phyloP scores from a whole-genome alignment of 2,113 vertebrate genomes.

The Salminus brasiliensis region DNA sequence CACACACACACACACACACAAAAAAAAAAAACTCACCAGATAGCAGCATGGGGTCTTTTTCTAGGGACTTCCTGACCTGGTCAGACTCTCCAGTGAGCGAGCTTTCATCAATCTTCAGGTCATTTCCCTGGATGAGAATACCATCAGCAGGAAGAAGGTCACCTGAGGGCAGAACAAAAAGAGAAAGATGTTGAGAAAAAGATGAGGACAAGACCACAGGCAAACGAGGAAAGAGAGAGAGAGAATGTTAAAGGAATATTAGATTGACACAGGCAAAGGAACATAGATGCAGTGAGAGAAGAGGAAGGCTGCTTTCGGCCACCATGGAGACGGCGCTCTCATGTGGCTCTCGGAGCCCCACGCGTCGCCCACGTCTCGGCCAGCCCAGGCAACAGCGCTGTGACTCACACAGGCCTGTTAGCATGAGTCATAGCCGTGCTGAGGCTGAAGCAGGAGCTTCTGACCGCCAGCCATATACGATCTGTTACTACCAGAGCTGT shows the following conservation, averaged over 20 bases:
- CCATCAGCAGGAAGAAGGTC: constrained; percentile 95
- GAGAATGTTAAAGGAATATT: background rate
- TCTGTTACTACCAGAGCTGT: constrained; percentile 8
- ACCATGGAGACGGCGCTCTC: constrained; percentile 46
- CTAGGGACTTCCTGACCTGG: constrained; percentile 91
- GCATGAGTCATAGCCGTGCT: constrained; percentile 49
- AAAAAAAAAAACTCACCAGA: constrained; percentile 79
- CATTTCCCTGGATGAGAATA: constrained; percentile 94
- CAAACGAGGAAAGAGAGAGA: background rate
- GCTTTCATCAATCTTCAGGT: constrained; percentile 98
- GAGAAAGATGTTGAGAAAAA: background rate
- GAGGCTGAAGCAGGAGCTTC: constrained; percentile 31
- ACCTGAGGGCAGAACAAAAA: constrained; percentile 72
- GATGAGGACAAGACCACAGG: background rate
- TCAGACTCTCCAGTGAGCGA: constrained; percentile 95
- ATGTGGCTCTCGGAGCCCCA: constrained; percentile 39
- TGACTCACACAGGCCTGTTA: constrained; percentile 53
- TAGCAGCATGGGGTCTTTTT: constrained; percentile 94
- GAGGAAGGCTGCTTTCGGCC: constrained; percentile 19
- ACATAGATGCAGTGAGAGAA: constrained; percentile 12
- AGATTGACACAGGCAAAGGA: background rate
- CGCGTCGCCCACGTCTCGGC: constrained; percentile 38
- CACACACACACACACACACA: background rate
- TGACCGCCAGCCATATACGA: constrained; percentile 30
- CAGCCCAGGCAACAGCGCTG: constrained; percentile 18